Percentiles rank a stretch among this genome's conserved stretches.
Conservation (phyloP, 2,888 invertebrate genomes). For the Acanthococcus lagerstroemiae region DNA sequence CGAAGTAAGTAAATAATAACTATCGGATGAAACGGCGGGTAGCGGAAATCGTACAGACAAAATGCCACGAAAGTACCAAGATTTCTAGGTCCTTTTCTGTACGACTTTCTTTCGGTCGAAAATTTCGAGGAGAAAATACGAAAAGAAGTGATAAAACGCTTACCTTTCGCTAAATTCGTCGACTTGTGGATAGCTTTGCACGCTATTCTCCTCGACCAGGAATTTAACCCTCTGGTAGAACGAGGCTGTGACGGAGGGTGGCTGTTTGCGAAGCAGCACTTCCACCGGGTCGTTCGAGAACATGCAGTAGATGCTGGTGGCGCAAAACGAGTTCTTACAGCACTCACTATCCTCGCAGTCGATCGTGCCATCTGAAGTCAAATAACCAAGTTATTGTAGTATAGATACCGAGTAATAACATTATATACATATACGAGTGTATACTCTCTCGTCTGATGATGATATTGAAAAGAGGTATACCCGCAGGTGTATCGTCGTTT, state of each 20-base stretch:
- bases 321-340: slow-evolving; percentile 77
- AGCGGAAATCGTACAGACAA: slow-evolving; percentile 38
- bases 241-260: slow-evolving; percentile 90
- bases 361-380: slow-evolving; percentile 76
- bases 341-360: slow-evolving; percentile 99
- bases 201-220: slow-evolving; percentile 95
- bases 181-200: slow-evolving; percentile 95
- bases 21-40: slow-evolving; percentile 32
- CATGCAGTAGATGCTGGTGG: slow-evolving; percentile 87
- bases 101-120: neutral
- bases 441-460: too few relatives aligned
- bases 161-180: slow-evolving; percentile 98
- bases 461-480: neutral
- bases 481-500: neutral
- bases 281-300: slow-evolving; percentile 94
- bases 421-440: too few relatives aligned
- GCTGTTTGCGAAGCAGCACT: slow-evolving; percentile 88
- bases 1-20: slow-evolving; percentile 32
- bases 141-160: slow-evolving; percentile 45
- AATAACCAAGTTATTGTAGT: slow-evolving; percentile 19
- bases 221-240: slow-evolving; percentile 97
- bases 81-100: neutral
- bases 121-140: neutral
- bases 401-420: neutral
- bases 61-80: slow-evolving; percentile 37